Evolutionary conservation across 2,888 invertebrate genomes (phyloP), one percentile per base, ranked within the genome.

Genomic region (Nasonia oneida): DNA sequence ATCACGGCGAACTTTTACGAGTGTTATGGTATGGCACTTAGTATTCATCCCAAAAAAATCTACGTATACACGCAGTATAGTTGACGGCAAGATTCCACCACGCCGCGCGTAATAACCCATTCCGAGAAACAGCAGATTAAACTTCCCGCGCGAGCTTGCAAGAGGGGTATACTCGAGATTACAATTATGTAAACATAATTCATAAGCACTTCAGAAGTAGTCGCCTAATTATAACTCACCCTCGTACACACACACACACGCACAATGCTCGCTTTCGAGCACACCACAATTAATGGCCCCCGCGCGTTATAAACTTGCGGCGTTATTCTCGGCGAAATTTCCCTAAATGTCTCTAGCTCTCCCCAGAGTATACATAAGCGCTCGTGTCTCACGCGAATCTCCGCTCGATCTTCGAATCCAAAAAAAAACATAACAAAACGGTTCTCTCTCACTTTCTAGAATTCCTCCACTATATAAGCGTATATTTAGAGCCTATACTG

Each of bases 111-210:
- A 15, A 67, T 67, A 67, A 33, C 67, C 67, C 23, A 67, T 67
- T 67, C 33, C 12, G 57, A 10, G 67, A 67, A 47, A 29, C 33
- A 67, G 67, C 33, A 67, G 67, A 33, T 67, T 33, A 33, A 67
- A 67, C 12, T 67, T 67, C n/a, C n/a, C 8, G 57, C 57, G 10
- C 10, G 12, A 18, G 15, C 37, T 37, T 4, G 37, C 37, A 37
- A 37, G 37, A 37, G 37, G 33, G 2, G 5, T 67, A 67, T 67
- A 33, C 33, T 67, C 33, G 33, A 33, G 33, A 67, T 67, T 67
- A 67, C 67, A 67, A 67, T 67, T 67, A 67, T 33, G 67, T 67
- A 67, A 67, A 67, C 67, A 67, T 67, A 67, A 67, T 67, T 67
- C 67, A 67, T 67, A 67, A 67, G 67, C 33, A 33, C 14, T 67